Conservation (phyloP, 2,113 vertebrate genomes). For the Aptenodytes forsteri region DNA sequence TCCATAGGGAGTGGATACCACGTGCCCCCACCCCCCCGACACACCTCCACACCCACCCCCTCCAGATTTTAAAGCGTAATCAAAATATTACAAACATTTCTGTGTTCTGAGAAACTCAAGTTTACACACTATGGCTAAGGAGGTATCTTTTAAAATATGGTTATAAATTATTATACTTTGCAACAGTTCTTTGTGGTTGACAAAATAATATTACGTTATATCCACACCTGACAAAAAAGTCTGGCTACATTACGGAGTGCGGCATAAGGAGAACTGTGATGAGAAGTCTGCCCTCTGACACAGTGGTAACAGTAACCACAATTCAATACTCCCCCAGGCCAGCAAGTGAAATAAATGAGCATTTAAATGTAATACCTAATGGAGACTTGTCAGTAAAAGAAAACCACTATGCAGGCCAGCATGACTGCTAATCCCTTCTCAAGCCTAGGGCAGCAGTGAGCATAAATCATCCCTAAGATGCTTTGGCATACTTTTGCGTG, state of each 20-base stretch:
- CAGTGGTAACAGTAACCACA: not conserved
- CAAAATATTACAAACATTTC: not conserved
- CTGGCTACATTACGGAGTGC: not conserved
- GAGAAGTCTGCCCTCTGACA: not conserved
- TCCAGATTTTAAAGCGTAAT: not conserved
- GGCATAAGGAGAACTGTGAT: not conserved
- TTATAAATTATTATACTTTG: not conserved
- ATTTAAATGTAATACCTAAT: not conserved
- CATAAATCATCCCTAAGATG: not conserved
- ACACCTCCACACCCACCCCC: rapidly evolving
- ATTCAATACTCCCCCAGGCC: not conserved
- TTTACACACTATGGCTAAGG: not conserved
- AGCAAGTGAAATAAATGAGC: not conserved
- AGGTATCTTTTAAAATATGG: not conserved
- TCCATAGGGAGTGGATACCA: not conserved
- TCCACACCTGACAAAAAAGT: not conserved
- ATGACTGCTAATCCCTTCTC: not conserved
- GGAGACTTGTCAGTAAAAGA: not conserved
- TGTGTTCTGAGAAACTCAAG: not conserved
- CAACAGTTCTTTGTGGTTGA: not conserved
- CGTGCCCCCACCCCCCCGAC: rapidly evolving
- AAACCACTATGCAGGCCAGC: not conserved
- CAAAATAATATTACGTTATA: not conserved
- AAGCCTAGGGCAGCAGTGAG: not conserved
- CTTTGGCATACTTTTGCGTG: not conserved